A percentile compares a stretch with the other conserved stretches of the same genome.
Evolutionary conservation across 1,140 invertebrate genomes (phyloP).

Genomic region (Aleiodes sp.): DNA sequence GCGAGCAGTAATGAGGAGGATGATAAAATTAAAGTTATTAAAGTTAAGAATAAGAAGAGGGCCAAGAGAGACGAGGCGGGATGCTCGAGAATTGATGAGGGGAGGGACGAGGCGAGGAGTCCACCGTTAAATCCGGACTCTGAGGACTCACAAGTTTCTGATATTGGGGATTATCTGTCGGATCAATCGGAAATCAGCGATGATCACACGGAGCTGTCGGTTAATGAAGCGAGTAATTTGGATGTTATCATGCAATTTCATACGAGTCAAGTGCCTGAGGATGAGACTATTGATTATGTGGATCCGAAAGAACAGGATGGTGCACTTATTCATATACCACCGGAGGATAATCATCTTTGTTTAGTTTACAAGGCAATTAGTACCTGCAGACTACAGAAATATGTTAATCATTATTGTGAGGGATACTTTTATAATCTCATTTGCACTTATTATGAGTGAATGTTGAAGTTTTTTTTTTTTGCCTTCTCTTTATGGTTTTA

Average conservation of each 20-base stretch:
- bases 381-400: slow-evolving; percentile 72
- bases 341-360: slow-evolving; percentile 72
- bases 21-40: neutral
- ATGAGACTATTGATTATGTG: slow-evolving; percentile 54
- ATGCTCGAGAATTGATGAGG: slow-evolving; percentile 18
- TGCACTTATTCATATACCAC: slow-evolving; percentile 52
- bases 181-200: slow-evolving; percentile 36
- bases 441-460: slow-evolving; percentile 68
- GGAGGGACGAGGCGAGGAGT: neutral
- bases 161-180: slow-evolving; percentile 47
- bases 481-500: neutral
- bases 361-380: slow-evolving; percentile 74
- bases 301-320: slow-evolving; percentile 49
- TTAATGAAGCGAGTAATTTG: slow-evolving; percentile 40
- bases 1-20: slow-evolving; percentile 30
- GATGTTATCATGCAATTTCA: slow-evolving; percentile 61
- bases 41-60: slow-evolving; percentile 12
- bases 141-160: slow-evolving; percentile 50
- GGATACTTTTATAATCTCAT: slow-evolving; percentile 67
- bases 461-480: neutral
- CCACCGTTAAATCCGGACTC: slow-evolving; percentile 33
- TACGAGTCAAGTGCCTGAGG: slow-evolving; percentile 32
- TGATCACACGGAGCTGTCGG: slow-evolving; percentile 10
- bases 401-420: slow-evolving; percentile 67
- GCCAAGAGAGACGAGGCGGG: slow-evolving; percentile 16